A percentile compares a stretch with the other conserved stretches of the same genome.
These are phyloP conservation scores for Lota lota DNA, from an alignment of 2,113 vertebrate species.

Conservation along the genomic window DNA sequence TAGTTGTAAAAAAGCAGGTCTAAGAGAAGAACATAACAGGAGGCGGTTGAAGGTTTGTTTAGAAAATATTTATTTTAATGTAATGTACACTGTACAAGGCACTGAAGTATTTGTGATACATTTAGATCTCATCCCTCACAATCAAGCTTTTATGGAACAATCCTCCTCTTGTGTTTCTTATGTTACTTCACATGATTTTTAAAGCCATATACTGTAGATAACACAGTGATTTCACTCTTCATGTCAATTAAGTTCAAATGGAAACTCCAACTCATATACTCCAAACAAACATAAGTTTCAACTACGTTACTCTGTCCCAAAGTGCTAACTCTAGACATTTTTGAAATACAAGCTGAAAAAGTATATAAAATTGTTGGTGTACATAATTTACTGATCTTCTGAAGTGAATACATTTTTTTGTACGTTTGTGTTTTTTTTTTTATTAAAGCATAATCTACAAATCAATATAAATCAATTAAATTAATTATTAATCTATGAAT, in stretches of 20 bases:
- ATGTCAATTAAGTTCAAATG: conserved; percentile 27
- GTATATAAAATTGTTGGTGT: conserved; percentile 25
- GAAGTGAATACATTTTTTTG: conserved; percentile 22
- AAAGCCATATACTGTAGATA: conserved; percentile 25
- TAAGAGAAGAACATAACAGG: background rate
- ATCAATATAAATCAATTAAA: conserved; percentile 39
- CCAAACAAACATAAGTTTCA: background rate
- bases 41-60: conserved; percentile 39
- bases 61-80: conserved; percentile 69
- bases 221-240: conserved; percentile 28
- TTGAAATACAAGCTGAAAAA: conserved; percentile 27
- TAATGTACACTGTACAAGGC: conserved; percentile 68
- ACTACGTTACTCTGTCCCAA: background rate
- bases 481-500: conserved; percentile 22
- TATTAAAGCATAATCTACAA: conserved; percentile 18
- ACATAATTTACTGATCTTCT: conserved; percentile 28
- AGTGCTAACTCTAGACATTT: conserved; percentile 19
- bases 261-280: conserved; percentile 5
- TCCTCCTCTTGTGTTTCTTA: conserved; percentile 28
- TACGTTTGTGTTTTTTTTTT: background rate
- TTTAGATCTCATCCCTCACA: conserved; percentile 31
- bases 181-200: conserved; percentile 26
- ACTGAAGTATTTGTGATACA: conserved; percentile 47
- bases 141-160: conserved; percentile 34
- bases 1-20: background rate